Evolutionary conservation across 2,888 invertebrate species (phyloP).

Genomic region (Drosophila flavopinicola): DNA sequence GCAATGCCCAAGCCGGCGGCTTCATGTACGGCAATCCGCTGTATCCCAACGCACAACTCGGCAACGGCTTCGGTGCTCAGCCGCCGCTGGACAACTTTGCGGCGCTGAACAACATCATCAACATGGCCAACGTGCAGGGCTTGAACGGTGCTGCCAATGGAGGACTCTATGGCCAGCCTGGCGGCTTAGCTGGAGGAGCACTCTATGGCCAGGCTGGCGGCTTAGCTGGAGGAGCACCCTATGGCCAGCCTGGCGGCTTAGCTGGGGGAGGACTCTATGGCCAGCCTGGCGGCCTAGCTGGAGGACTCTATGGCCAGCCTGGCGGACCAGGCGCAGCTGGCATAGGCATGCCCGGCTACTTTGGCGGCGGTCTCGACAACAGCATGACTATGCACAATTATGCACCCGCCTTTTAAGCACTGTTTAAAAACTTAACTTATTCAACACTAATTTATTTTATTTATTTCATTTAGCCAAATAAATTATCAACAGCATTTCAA

Average conservation of each 20-base stretch:
- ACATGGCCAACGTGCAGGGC: slow-evolving; percentile 61
- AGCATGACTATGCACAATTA: slow-evolving; percentile 50
- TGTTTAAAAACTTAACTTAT: slow-evolving; percentile 1
- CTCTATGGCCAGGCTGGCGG: too few species aligned
- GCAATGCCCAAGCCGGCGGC: slow-evolving; percentile 14
- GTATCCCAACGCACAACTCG: slow-evolving; percentile 42
- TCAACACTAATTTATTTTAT: slow-evolving; percentile 62
- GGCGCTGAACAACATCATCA: slow-evolving; percentile 51
- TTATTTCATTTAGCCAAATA: slow-evolving; percentile 74
- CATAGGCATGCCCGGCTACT: slow-evolving; percentile 30
- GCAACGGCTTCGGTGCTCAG: slow-evolving; percentile 49
- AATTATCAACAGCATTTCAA: slow-evolving; percentile 31
- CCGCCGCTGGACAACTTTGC: slow-evolving; percentile 54
- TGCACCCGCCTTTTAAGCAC: slow-evolving; percentile 42
- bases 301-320: slow-evolving; percentile 37
- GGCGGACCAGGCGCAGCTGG: slow-evolving; percentile 2
- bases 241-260: slow-evolving; percentile 23
- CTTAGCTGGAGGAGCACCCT: slow-evolving; percentile 47
- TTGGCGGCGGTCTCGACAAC: slow-evolving; percentile 25
- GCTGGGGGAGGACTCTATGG: too few species aligned
- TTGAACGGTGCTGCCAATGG: slow-evolving; percentile 27
- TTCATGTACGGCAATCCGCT: slow-evolving; percentile 51
- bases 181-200: too few species aligned
- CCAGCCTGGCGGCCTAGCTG: too few species aligned
- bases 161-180: slow-evolving; percentile 41